Base-by-base conservation (phyloP, 2,113 vertebrate genomes). In the Xenopus laevis region DNA sequence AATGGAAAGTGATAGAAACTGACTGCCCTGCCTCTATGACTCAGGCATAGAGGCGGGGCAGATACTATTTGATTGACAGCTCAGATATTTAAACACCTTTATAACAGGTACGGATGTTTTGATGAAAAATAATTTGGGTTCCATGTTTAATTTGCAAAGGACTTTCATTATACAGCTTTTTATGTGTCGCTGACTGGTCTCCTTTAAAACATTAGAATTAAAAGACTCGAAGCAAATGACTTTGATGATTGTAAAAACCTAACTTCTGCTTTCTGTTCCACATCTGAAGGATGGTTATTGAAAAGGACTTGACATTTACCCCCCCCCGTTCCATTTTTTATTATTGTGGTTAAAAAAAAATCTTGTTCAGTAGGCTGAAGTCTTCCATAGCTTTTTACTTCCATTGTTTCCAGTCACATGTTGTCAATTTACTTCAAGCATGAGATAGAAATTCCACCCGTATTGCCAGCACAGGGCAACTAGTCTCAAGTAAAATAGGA, bases 371-470 rank as follows among this genome's bases (percentile, higher is more conserved):
- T 80, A 79, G 86, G 80, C 77, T 67, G 78, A 81, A 80, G 78
- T 76, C 79, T 53, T n/a, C n/a, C n/a, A n/a, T n/a, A 70, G 71
- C 74, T 44, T 13, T 61, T 81, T 82, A 82, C 12, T 82, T 86
- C 83, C 83, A 82, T 79, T 81, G 81, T 80, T 79, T 71, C 0
- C 1, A 74, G 80, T 86, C 82, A 84, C 82, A 84, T 82, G 82
- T 82, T 81, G 85, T 77, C 78, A 81, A 84, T 85, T 85, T 86
- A 67, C 79, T 84, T 81, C 72, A 61, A 30, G 65, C 75, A 81
- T 84, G 47, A 64, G 66, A 58, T 18, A 46, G 59, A 52, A 83
- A 82, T 83, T 82, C 80, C 78, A 77, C 33, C 27, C 33, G 40
- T 44, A 27, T 71, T 81, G 82, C 85, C 23, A 27, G 23, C 23